Base-by-base conservation (phyloP, 2,888 invertebrate genomes). In the Tetragonisca angustula region DNA sequence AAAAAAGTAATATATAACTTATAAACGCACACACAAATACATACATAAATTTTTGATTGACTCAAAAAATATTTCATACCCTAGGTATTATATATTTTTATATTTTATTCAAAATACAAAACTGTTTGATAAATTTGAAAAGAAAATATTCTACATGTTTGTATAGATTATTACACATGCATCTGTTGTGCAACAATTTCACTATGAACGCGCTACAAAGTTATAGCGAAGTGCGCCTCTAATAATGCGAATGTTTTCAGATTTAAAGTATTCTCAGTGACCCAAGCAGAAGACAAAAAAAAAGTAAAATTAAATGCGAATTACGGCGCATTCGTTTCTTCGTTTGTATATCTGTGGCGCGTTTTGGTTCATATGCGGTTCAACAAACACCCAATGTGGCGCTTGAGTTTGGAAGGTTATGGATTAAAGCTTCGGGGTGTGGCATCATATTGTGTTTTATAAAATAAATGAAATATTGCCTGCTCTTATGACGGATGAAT, bases 341-440 rank as follows among this genome's bases (percentile, higher is more conserved):
- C 79, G 77, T 79, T 88, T 64, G 72, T 81, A 71, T 83, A 78
- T 83, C 71, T 81, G 80, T 82, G 80, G 86, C 84, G 81, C 79
- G 83, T 86, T 81, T 86, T 80, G 72, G 79, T 81, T 81, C 82
- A 50, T 81, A 77, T 64, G 85, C 81, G 89, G 75, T 84, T 86
- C 84, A 86, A 89, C 86, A 86, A 87, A 89, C 82, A 86, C 73
- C 52, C 87, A 85, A 88, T 89, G 93, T 93, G 92, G 93, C 93
- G 92, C 92, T 91, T 91, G 90, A 90, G 90, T 89, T 91, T 90
- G 89, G 90, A 90, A 94, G 94, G 94, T 94, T 94, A 94, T 94
- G 93, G 93, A 93, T 92, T 92, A 86, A 92, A 88, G 90, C 90
- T 90, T 93, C 92, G 92, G 94, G 94, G 94, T 94, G 94, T 94